These are phyloP conservation scores for Camponotus fellah DNA, from an alignment of 2,888 invertebrate species.

Conservation along the genomic window DNA sequence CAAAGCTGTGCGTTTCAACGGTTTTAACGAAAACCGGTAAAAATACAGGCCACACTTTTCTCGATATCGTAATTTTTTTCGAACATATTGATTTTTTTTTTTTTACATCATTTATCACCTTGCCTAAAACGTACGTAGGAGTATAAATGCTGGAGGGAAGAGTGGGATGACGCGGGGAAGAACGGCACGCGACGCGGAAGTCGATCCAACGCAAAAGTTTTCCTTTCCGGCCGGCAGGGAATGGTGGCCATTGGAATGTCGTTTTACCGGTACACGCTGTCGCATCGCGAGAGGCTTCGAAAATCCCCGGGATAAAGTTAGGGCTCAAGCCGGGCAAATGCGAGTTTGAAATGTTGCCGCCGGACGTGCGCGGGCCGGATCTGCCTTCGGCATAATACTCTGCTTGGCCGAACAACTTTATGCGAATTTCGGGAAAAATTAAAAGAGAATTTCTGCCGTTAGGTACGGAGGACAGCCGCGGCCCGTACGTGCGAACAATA, in stretches of 20 bases:
- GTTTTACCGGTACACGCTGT: conserved; percentile 77
- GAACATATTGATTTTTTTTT: background rate
- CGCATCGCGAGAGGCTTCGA: conserved; percentile 75
- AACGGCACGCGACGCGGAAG: conserved; percentile 36
- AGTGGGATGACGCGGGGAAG: background rate
- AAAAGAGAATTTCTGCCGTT: conserved; percentile 81
- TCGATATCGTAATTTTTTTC: background rate
- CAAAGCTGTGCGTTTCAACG: conserved; percentile 5
- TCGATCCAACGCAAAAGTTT: conserved; percentile 58
- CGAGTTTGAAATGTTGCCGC: conserved; percentile 84
- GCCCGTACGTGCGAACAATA: conserved; percentile 71
- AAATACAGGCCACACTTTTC: background rate
- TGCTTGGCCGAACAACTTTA: conserved; percentile 81
- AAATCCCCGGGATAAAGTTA: conserved; percentile 81
- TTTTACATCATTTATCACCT: background rate
- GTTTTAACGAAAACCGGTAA: background rate
- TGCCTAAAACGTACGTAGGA: background rate
- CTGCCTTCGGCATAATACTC: conserved; percentile 77
- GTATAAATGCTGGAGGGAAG: conserved; percentile 15
- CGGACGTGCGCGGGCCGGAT: conserved; percentile 74
- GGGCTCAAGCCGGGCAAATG: conserved; percentile 84
- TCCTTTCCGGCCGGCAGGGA: conserved; percentile 64
- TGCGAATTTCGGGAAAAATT: conserved; percentile 82
- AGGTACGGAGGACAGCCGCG: conserved; percentile 36
- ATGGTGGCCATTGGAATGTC: conserved; percentile 72